Conservation (phyloP, 2,113 vertebrate genomes). For the Mobula hypostoma region DNA sequence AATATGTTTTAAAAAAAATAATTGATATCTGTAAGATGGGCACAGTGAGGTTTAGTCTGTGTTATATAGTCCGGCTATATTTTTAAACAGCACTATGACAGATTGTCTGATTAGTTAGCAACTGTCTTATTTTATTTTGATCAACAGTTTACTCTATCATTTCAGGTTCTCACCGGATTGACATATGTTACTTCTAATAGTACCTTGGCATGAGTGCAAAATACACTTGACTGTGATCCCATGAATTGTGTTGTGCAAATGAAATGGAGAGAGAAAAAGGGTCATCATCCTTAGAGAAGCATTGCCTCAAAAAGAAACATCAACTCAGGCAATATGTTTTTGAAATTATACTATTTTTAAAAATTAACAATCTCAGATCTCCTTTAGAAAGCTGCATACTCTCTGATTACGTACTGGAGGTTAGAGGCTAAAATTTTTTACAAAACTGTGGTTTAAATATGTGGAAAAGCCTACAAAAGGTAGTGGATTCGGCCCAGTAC, state of each 20-base stretch:
- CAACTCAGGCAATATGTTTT: neutral
- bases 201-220: neutral
- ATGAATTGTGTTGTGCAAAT: neutral
- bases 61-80: neutral
- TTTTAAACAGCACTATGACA: neutral
- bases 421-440: no score
- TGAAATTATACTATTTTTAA: neutral
- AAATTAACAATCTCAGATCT: neutral
- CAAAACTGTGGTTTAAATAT: neutral
- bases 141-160: conserved; percentile 11
- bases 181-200: neutral
- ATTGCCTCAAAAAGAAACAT: neutral
- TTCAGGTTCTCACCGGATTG: neutral
- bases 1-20: neutral
- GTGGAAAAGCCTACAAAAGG: no score
- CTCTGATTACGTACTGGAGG: neutral
- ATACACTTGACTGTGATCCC: neutral
- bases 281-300: no score
- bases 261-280: neutral
- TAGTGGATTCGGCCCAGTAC: no score
- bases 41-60: no score
- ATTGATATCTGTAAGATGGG: no score
- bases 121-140: neutral
- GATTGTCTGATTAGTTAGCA: conserved; percentile 16
- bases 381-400: neutral